Conservation (phyloP, 64 coral and sea anemone genomes). For the Montipora sp. region DNA sequence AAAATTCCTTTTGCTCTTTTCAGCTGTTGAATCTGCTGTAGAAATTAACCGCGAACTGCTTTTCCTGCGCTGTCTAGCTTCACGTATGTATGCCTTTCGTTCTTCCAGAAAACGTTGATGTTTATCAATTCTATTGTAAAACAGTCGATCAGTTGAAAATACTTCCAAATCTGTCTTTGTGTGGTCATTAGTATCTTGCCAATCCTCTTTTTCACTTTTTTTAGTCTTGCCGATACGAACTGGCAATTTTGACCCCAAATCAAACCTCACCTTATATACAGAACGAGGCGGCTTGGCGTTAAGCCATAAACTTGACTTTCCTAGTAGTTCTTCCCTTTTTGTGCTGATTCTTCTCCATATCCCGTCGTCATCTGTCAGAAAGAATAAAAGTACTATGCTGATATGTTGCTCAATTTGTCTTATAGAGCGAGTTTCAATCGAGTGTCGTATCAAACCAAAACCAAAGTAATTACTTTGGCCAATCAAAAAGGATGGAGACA, state of each 20-base stretch:
- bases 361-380: slow-evolving; percentile 5
- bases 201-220: not conserved
- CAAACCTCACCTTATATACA: slow-evolving; percentile 25
- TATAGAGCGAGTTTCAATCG: too few species aligned
- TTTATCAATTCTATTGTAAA: not conserved
- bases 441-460: too few species aligned
- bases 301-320: slow-evolving; percentile 23
- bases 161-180: too few species aligned
- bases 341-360: slow-evolving; percentile 42
- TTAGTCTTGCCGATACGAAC: not conserved
- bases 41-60: not conserved
- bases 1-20: not conserved
- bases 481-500: too few species aligned
- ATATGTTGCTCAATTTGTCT: not conserved
- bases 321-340: slow-evolving; percentile 27
- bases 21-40: not conserved
- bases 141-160: not conserved
- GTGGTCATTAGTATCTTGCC: not conserved
- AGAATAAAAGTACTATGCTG: not conserved
- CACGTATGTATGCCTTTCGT: not conserved
- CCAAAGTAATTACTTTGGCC: too few species aligned
- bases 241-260: not conserved
- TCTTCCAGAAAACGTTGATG: not conserved
- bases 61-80: not conserved
- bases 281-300: not conserved